phyloP scores from a whole-genome alignment of 2,113 vertebrate species.

The Thinocorus orbignyianus region DNA sequence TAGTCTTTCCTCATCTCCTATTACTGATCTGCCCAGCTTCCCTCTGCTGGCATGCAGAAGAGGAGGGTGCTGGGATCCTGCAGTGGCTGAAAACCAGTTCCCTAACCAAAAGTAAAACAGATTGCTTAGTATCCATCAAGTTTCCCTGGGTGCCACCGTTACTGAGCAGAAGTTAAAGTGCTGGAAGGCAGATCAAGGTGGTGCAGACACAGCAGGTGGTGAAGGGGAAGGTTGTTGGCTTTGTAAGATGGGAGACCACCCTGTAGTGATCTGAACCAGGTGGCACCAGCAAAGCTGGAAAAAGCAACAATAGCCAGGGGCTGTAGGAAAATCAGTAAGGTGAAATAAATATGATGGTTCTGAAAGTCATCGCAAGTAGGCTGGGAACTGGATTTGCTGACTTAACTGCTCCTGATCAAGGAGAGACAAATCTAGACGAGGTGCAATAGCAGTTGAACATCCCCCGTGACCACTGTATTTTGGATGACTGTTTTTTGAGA shows the following conservation, averaged over 20 bases:
- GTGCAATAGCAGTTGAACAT: background rate
- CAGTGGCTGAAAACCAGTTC: background rate
- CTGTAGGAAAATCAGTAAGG: background rate
- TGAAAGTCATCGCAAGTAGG: background rate
- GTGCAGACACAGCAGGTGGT: background rate
- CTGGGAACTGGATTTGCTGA: background rate
- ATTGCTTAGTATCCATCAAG: background rate
- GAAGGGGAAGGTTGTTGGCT: background rate
- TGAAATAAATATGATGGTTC: background rate
- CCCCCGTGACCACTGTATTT: background rate
- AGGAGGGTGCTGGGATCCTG: background rate
- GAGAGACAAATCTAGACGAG: background rate
- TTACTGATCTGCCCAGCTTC: background rate
- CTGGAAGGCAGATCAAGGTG: background rate
- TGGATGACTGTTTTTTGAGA: background rate
- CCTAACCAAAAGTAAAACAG: background rate
- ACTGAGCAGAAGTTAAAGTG: background rate
- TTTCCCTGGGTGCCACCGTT: background rate
- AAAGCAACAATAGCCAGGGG: background rate
- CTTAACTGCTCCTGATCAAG: background rate
- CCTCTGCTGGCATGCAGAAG: background rate
- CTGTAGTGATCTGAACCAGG: background rate
- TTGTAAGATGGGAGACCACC: background rate
- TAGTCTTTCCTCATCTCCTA: background rate
- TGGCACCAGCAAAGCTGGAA: background rate